phyloP scores from a whole-genome alignment of 2,888 invertebrate genomes.

The Cheilosia grossa region DNA sequence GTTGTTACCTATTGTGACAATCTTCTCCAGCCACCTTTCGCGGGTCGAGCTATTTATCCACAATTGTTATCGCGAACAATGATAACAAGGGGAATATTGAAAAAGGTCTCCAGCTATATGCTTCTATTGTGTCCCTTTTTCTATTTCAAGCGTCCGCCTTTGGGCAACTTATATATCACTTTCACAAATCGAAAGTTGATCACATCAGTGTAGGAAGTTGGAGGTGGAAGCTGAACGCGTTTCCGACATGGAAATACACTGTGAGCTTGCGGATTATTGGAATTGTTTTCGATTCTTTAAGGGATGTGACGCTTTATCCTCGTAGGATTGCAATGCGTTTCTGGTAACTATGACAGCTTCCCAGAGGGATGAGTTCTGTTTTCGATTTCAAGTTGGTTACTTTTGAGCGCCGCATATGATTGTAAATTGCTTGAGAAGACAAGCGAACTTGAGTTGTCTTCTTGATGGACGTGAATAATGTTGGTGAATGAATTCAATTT shows the following conservation, averaged over 20 bases:
- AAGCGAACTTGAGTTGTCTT: too few relatives aligned
- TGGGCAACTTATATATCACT: conserved; percentile 11
- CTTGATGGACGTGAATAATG: too few relatives aligned
- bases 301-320: background rate
- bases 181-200: conserved; percentile 57
- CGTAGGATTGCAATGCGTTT: background rate
- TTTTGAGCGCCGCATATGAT: background rate
- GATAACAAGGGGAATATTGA: conserved; percentile 13
- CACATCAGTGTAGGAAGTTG: conserved; percentile 1
- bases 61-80: conserved; percentile 19
- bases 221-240: background rate
- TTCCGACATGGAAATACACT: background rate
- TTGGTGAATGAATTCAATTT: too few relatives aligned
- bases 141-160: conserved; percentile 35
- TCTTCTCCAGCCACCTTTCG: background rate
- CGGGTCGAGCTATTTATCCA: background rate
- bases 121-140: conserved; percentile 17
- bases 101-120: conserved; percentile 32
- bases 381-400: conserved; percentile 1
- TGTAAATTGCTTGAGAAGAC: too few relatives aligned
- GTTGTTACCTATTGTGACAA: background rate
- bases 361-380: background rate
- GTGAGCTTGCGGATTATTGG: conserved; percentile 33
- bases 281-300: conserved; percentile 35
- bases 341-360: background rate